Evolutionary conservation across 2,113 vertebrate species (phyloP).

Genomic region (Zapus hudsonius): DNA sequence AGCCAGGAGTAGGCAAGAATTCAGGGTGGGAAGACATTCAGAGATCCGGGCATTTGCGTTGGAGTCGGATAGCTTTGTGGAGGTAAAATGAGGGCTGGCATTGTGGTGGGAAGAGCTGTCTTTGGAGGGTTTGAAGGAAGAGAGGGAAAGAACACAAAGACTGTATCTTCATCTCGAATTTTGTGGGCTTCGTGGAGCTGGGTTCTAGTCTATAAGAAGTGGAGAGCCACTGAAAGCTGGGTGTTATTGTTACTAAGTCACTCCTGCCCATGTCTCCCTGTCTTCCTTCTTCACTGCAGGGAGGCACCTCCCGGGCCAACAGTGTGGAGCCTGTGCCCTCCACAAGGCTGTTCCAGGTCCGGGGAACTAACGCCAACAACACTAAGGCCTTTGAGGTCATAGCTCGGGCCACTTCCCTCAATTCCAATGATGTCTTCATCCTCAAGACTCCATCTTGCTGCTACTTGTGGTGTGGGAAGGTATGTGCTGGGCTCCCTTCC

Average conservation of each 20-base stretch:
- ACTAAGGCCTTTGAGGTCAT: conserved; percentile 91
- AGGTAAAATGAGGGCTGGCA: not conserved
- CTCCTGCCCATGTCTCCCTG: not conserved
- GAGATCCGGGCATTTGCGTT: not conserved
- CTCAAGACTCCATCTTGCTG: conserved; percentile 89
- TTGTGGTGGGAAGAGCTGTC: not conserved
- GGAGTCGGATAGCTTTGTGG: not conserved
- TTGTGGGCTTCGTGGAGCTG: not conserved
- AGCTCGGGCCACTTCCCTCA: conserved; percentile 86
- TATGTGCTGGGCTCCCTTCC: conserved; percentile 53
- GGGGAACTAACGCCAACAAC: conserved; percentile 87
- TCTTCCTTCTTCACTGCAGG: conserved; percentile 76
- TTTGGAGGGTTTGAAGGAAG: not conserved
- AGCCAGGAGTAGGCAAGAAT: not conserved
- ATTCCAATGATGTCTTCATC: conserved; percentile 93
- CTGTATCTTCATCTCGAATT: not conserved
- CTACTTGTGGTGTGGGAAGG: conserved; percentile 94
- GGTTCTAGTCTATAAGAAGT: not conserved
- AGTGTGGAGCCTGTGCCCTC: conserved; percentile 69
- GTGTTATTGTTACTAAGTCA: not conserved
- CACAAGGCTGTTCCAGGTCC: conserved; percentile 89
- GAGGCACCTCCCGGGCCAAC: conserved; percentile 84
- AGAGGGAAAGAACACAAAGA: not conserved
- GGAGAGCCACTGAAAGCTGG: not conserved
- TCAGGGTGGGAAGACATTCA: not conserved